Percentiles rank a stretch among this genome's conserved stretches.
phyloP scores from a whole-genome alignment of 2,797 vertebrate genomes.

The Mergus octosetaceus region DNA sequence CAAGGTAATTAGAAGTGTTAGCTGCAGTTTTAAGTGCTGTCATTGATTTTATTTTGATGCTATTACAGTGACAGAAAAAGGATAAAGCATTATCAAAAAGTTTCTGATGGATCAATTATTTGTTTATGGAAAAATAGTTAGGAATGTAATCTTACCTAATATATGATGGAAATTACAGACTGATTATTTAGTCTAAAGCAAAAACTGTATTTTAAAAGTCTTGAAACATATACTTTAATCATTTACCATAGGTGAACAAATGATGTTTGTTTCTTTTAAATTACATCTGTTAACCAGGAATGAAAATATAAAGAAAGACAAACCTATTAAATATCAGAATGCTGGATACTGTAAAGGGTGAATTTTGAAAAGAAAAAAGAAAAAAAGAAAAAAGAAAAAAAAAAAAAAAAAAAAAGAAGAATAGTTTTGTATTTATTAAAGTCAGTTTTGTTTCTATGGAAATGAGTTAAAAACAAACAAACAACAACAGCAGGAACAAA shows the following conservation, averaged over 20 bases:
- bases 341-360: background rate
- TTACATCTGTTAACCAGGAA: background rate
- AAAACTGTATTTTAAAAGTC: background rate
- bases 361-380: background rate
- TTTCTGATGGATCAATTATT: background rate
- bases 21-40: background rate
- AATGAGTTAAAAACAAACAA: background rate
- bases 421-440: background rate
- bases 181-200: background rate
- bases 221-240: background rate
- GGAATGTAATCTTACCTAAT: background rate
- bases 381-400: background rate
- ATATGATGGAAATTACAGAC: background rate
- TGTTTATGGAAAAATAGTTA: background rate
- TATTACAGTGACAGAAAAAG: background rate
- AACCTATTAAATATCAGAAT: background rate
- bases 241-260: background rate
- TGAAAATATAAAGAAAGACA: background rate
- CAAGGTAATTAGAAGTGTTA: background rate
- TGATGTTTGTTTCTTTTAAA: background rate
- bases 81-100: background rate
- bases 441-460: background rate
- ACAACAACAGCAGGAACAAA: background rate
- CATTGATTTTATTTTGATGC: background rate
- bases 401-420: background rate